Evolutionary conservation across 2,888 invertebrate genomes (phyloP), one percentile per base, ranked within the genome.

Genomic region (Ametastegia equiseti): DNA sequence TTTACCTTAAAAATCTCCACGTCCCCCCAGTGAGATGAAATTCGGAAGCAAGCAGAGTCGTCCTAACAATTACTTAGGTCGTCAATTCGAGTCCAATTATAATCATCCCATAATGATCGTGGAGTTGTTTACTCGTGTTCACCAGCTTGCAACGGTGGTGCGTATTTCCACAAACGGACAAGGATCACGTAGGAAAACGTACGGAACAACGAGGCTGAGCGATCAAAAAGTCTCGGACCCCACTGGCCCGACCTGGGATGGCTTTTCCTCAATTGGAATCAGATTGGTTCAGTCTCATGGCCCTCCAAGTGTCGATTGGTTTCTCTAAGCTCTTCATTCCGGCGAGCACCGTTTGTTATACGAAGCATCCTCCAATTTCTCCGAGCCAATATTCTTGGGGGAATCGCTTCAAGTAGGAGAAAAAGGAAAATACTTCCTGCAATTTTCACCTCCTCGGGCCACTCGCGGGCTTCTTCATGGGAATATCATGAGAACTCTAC

Each of bases 11-110:
- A n/a, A n/a, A n/a, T n/a, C n/a, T n/a, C n/a, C n/a, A n/a, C n/a
- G n/a, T n/a, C n/a, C n/a, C n/a, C n/a, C n/a, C n/a, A n/a, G n/a
- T n/a, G n/a, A n/a, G n/a, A n/a, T n/a, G n/a, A n/a, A n/a, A n/a
- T n/a, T n/a, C n/a, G n/a, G n/a, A n/a, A n/a, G n/a, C n/a, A n/a
- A n/a, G n/a, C n/a, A n/a, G n/a, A n/a, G n/a, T n/a, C n/a, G n/a
- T n/a, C n/a, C n/a, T n/a, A n/a, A n/a, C n/a, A n/a, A n/a, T n/a
- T n/a, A n/a, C n/a, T n/a, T n/a, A 19, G 1, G 42, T 23, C 54
- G 9, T 36, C 75, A 54, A 54, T 75, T 54, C 19, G 15, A 54
- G 54, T 19, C n/a, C 54, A 75, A 75, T 54, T 54, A 54, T 19
- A 75, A 75, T 54, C 36, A 19, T n/a, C 6, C 13, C 7, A 15